Conservation (phyloP, 2,797 vertebrate genomes). For the Oceanodroma leucorhoa region DNA sequence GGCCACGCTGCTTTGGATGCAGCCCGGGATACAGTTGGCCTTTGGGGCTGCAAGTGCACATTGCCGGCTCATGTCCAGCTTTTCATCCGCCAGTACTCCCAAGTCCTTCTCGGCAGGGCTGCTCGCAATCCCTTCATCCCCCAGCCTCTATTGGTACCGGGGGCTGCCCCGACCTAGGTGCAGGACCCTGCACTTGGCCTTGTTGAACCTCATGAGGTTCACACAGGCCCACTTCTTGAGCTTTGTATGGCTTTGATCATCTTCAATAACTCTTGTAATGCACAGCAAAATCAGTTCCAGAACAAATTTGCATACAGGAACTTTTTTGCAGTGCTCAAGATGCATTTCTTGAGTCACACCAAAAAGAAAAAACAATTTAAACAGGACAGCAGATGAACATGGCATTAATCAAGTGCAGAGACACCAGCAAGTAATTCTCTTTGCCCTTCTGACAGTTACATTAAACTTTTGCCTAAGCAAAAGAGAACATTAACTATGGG, state of each 20-base stretch:
- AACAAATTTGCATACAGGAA: background rate
- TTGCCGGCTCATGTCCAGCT: no score
- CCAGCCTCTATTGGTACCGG: no score
- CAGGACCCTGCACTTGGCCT: no score
- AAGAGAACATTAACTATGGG: rapidly evolving
- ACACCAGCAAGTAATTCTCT: background rate
- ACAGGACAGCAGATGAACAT: background rate
- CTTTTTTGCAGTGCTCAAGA: background rate
- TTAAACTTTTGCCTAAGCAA: background rate
- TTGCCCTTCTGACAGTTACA: background rate
- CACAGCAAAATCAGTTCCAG: background rate
- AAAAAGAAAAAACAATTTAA: background rate
- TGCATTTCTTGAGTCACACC: background rate
- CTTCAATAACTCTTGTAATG: background rate
- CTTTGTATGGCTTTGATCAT: background rate
- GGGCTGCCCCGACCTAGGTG: no score
- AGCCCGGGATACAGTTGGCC: no score
- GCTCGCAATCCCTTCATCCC: no score
- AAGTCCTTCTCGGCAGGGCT: no score
- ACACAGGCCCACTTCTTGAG: no score
- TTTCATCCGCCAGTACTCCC: no score
- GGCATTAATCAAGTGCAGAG: background rate
- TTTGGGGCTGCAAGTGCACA: no score
- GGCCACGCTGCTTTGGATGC: no score
- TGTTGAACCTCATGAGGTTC: no score